phyloP scores from a whole-genome alignment of 2,113 vertebrate genomes.

The Camarhynchus parvulus region DNA sequence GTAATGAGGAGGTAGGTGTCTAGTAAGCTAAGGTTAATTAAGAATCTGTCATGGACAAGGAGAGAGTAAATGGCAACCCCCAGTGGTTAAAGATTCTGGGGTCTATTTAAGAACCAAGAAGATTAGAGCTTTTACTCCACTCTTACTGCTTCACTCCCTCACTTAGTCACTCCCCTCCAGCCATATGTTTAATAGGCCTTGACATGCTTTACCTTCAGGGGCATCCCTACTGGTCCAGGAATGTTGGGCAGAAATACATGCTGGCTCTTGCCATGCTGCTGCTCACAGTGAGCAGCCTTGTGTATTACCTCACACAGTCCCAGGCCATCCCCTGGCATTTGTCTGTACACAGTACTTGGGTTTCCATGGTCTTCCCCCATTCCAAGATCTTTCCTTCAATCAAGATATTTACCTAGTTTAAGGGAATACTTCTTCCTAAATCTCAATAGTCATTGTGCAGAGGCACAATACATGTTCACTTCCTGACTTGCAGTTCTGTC shows the following conservation, averaged over 20 bases:
- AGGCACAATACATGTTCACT: not conserved
- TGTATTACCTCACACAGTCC: not conserved
- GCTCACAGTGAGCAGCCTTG: fast-evolving
- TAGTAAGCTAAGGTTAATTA: not conserved
- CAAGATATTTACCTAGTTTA: not conserved
- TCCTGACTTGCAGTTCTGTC: not conserved
- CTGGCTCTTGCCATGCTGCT: not conserved
- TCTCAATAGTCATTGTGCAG: not conserved
- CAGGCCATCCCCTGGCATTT: not conserved
- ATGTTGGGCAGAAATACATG: not conserved
- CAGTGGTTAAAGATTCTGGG: not conserved
- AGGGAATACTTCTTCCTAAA: not conserved
- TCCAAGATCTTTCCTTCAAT: not conserved
- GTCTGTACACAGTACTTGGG: not conserved
- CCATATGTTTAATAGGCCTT: not conserved
- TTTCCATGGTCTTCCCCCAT: not conserved
- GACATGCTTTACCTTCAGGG: not conserved
- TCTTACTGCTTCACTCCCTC: not conserved
- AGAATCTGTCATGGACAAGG: not conserved
- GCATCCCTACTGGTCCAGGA: not conserved
- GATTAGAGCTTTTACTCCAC: not conserved
- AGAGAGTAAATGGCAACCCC: not conserved
- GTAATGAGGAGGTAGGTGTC: not conserved
- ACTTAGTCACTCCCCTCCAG: not conserved
- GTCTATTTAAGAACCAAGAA: not conserved